phyloP scores from a whole-genome alignment of 2,797 vertebrate species.

The Takifugu ocellatus region DNA sequence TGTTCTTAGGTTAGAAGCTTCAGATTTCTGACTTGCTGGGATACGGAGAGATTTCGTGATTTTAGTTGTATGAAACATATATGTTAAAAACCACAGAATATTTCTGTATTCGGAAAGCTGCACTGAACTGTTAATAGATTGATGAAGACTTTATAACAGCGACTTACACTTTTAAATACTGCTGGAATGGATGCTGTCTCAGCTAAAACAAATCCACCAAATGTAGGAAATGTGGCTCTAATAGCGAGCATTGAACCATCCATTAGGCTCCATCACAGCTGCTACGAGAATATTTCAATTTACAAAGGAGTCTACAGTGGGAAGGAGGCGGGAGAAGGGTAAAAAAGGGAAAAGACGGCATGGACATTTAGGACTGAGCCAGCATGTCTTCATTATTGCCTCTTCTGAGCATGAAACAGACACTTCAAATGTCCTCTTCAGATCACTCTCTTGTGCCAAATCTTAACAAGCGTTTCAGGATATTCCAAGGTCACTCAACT shows the following conservation, averaged over 20 bases:
- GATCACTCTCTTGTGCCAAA: constrained; percentile 29
- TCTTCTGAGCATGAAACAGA: constrained; percentile 27
- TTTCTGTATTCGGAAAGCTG: not conserved
- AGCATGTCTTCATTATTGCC: constrained; percentile 33
- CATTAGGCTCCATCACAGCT: constrained; percentile 5
- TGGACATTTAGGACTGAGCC: constrained; percentile 24
- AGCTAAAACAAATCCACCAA: not conserved
- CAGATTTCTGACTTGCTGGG: not conserved
- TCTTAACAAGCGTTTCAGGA: constrained; percentile 22
- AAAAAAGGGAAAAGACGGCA: constrained; percentile 21
- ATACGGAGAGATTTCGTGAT: too few relatives aligned
- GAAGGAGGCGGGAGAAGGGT: constrained; percentile 27
- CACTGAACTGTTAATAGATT: too few relatives aligned
- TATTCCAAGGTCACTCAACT: constrained; percentile 41
- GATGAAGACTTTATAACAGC: too few relatives aligned
- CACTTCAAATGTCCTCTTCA: constrained; percentile 16
- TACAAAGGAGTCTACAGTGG: not conserved
- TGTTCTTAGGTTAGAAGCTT: not conserved
- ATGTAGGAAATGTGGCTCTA: not conserved
- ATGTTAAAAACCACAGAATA: not conserved
- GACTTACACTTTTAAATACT: too few relatives aligned
- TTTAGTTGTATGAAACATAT: too few relatives aligned
- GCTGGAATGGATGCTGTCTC: not conserved
- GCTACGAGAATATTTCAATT: constrained; percentile 13
- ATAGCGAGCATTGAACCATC: not conserved